Percentiles rank a stretch among this genome's conserved stretches.
Evolutionary conservation across 2,113 vertebrate species (phyloP).

Genomic region (Rhinichthys klamathensis): DNA sequence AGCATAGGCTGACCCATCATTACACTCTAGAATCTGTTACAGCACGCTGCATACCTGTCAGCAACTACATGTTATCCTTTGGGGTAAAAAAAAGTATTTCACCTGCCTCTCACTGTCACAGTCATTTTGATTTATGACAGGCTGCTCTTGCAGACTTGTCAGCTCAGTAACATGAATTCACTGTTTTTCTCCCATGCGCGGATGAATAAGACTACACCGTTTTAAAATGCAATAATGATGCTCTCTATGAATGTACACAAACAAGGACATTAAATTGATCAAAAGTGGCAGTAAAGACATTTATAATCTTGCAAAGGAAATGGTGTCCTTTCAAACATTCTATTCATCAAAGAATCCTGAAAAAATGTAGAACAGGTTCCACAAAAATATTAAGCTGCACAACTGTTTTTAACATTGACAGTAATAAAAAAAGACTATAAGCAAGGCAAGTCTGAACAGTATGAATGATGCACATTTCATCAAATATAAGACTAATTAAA

Average conservation of each 20-base stretch:
- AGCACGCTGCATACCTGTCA: constrained; percentile 49
- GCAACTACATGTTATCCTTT: constrained; percentile 17
- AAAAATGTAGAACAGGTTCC: not conserved
- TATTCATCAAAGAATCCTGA: not conserved
- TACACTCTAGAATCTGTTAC: constrained; percentile 35
- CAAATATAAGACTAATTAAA: too few relatives aligned
- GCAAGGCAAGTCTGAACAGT: too few relatives aligned
- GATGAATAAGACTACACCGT: not conserved
- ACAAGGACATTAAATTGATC: not conserved
- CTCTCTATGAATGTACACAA: not conserved
- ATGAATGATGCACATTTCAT: too few relatives aligned
- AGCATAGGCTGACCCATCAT: not conserved
- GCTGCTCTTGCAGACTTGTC: constrained; percentile 22
- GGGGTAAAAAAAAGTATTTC: constrained; percentile 21
- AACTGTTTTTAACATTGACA: not conserved
- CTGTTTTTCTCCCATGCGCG: not conserved
- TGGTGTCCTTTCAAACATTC: not conserved
- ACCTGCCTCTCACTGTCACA: constrained; percentile 51
- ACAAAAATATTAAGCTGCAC: not conserved
- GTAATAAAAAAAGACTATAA: not conserved
- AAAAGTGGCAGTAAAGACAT: not conserved
- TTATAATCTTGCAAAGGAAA: not conserved
- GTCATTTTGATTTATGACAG: constrained; percentile 39
- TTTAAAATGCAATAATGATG: not conserved
- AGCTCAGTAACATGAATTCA: constrained; percentile 15